Conservation (phyloP, 2,888 invertebrate genomes). For the Ecdyonurus torrentis region DNA sequence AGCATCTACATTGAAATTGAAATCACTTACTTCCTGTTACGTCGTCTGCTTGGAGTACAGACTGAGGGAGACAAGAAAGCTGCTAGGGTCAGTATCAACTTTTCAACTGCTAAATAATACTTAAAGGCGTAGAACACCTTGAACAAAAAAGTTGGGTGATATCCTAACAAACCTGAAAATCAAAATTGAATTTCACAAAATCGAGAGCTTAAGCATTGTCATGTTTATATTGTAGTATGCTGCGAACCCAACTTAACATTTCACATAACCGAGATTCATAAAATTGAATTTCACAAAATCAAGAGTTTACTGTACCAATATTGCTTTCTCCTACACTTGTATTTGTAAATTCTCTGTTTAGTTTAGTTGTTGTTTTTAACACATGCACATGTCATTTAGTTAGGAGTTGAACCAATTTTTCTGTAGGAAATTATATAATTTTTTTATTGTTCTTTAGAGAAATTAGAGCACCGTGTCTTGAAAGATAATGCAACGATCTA, state of each 20-base stretch:
- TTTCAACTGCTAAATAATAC: too few relatives aligned
- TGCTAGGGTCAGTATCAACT: constrained; percentile 51
- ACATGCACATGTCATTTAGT: too few relatives aligned
- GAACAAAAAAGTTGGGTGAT: too few relatives aligned
- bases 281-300: not conserved
- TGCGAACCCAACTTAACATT: not conserved
- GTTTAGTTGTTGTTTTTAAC: too few relatives aligned
- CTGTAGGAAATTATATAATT: too few relatives aligned
- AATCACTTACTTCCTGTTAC: constrained; percentile 91
- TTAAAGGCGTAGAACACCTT: not conserved
- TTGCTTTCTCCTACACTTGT: too few relatives aligned
- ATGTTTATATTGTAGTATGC: not conserved
- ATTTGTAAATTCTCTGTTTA: too few relatives aligned
- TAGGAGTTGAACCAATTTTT: too few relatives aligned
- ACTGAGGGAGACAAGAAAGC: constrained; percentile 99
- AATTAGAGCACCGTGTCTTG: too few relatives aligned
- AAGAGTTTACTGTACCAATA: not conserved
- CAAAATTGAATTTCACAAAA: not conserved
- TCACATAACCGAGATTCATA: not conserved
- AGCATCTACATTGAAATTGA: constrained; percentile 96
- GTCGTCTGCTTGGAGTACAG: constrained; percentile 89
- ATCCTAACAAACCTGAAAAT: not conserved
- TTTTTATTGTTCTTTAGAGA: too few relatives aligned
- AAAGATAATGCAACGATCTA: too few relatives aligned
- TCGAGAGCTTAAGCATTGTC: not conserved